A percentile compares a stretch with the other conserved stretches of the same genome.
These are phyloP conservation scores for Drosophila chauvacae DNA, from an alignment of 1,140 invertebrate species.

Conservation along the genomic window DNA sequence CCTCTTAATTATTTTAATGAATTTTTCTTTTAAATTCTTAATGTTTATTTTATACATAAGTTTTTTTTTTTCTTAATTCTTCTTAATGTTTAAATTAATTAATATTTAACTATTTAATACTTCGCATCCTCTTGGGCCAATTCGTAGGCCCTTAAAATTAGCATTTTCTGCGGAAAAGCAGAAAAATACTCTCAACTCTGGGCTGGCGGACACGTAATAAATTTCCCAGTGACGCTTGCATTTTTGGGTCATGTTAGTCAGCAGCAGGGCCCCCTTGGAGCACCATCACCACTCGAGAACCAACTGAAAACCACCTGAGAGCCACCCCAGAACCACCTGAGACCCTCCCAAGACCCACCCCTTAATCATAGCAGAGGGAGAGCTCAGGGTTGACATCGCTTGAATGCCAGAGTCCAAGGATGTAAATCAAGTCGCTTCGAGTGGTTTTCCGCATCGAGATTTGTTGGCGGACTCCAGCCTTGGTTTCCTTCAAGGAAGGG, in stretches of 20 bases:
- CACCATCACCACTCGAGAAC: background rate
- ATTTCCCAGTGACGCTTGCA: constrained; percentile 42
- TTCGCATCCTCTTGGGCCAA: constrained; percentile 3
- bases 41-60: no score
- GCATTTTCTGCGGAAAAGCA: constrained; percentile 2
- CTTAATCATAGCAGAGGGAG: background rate
- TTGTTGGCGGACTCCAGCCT: constrained; percentile 4
- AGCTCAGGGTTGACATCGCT: constrained; percentile 46
- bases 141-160: background rate
- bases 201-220: constrained; percentile 39
- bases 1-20: no score
- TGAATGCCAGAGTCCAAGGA: constrained; percentile 40
- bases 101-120: background rate
- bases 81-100: no score
- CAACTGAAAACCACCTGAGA: background rate
- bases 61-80: no score
- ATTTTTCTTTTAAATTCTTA: no score
- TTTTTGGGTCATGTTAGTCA: constrained; percentile 49
- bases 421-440: constrained; percentile 39
- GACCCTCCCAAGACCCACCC: background rate
- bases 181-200: constrained; percentile 21
- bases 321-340: background rate
- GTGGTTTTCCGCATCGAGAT: constrained; percentile 19
- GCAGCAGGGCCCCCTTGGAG: constrained; percentile 7
- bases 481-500: background rate